Conservation (phyloP, 2,797 vertebrate species). For the Oryzias dopingdopingensis region DNA sequence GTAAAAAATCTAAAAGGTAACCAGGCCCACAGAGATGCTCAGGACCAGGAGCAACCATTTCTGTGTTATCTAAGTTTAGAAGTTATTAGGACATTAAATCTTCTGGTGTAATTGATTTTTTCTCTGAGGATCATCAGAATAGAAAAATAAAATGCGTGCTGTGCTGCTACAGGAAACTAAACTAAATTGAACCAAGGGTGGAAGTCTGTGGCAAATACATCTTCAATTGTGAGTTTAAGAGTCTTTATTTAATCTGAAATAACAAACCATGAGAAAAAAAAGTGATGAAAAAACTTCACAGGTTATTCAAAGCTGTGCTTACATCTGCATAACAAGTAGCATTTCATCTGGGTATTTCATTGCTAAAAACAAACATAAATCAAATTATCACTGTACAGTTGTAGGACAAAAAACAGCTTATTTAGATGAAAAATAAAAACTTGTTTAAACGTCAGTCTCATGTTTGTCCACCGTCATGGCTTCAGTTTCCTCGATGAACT, state of each 20-base stretch:
- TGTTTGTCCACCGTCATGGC: constrained; percentile 18
- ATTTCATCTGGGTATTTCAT: neutral
- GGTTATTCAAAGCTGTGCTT: no score
- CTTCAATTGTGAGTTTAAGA: neutral
- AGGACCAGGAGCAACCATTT: no score
- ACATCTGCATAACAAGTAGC: neutral
- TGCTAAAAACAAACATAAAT: neutral
- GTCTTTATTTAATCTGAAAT: constrained; percentile 27
- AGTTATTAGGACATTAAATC: no score
- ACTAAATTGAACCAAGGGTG: neutral
- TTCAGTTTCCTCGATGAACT: constrained; percentile 21
- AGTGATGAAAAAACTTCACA: no score
- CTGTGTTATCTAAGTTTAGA: no score
- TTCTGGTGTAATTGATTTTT: no score
- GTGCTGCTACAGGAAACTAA: neutral
- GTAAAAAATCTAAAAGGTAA: no score
- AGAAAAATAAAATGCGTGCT: no score
- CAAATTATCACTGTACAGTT: constrained; percentile 8
- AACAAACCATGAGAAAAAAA: neutral
- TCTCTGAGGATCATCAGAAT: no score
- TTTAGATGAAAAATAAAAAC: neutral
- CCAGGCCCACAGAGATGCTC: no score
- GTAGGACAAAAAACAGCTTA: neutral
- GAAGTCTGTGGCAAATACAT: neutral
- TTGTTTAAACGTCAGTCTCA: constrained; percentile 54